phyloP scores from a whole-genome alignment of 2,113 vertebrate genomes.

The Bufo bufo region DNA sequence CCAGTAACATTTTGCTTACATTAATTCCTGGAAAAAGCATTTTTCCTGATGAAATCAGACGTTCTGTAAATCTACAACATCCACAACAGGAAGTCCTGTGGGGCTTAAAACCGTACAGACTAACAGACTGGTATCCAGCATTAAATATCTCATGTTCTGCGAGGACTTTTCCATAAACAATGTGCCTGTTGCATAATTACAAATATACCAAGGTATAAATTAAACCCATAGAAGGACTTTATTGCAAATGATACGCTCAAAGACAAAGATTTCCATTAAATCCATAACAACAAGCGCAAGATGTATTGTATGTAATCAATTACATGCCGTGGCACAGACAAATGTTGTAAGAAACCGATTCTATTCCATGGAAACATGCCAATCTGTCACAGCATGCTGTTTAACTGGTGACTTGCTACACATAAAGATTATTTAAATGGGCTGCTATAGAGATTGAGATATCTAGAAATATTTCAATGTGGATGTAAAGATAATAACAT shows the following conservation, averaged over 20 bases:
- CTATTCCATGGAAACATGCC: background rate
- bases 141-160: background rate
- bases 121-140: background rate
- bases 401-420: conserved; percentile 10
- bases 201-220: background rate
- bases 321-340: background rate
- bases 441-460: background rate
- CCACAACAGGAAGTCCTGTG: background rate
- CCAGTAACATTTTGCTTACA: background rate
- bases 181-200: background rate
- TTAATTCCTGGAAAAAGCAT: background rate
- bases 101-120: background rate
- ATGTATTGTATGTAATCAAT: background rate
- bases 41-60: background rate
- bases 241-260: background rate
- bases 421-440: background rate
- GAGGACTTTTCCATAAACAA: background rate
- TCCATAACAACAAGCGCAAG: background rate
- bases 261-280: background rate
- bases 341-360: background rate
- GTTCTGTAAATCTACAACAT: background rate
- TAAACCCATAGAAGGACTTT: background rate
- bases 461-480: background rate
- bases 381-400: background rate
- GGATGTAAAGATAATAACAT: background rate